A percentile compares a stretch with the other conserved stretches of the same genome.
Conservation (phyloP, 2,797 vertebrate genomes). For the Danio tinwini region DNA sequence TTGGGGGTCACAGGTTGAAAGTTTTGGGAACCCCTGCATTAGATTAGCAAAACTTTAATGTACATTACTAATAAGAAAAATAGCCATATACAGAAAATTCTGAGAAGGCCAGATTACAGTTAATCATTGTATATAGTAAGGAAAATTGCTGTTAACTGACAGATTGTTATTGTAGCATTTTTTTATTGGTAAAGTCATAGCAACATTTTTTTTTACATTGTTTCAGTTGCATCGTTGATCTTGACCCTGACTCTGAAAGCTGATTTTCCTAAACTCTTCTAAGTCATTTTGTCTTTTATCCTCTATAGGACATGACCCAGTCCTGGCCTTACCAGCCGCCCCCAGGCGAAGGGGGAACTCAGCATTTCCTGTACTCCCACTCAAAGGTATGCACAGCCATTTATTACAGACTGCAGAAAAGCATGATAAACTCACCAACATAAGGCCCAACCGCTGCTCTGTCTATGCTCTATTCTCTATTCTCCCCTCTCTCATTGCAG, state of each 20-base stretch:
- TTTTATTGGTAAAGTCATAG: too few relatives aligned
- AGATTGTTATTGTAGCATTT: too few relatives aligned
- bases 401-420: slow-evolving; percentile 27
- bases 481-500: not conserved
- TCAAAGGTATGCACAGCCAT: slow-evolving; percentile 80
- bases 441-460: not conserved
- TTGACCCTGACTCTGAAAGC: not conserved
- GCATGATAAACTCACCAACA: not conserved
- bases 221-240: too few relatives aligned
- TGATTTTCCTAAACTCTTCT: slow-evolving; percentile 44
- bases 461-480: slow-evolving; percentile 7
- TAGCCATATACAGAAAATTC: too few relatives aligned
- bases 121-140: too few relatives aligned
- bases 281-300: slow-evolving; percentile 61
- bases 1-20: too few relatives aligned
- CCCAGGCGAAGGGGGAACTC: slow-evolving; percentile 84
- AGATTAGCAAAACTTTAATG: too few relatives aligned
- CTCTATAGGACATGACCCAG: slow-evolving; percentile 92
- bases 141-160: too few relatives aligned
- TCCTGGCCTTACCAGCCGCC: slow-evolving; percentile 89
- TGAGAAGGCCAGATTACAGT: too few relatives aligned
- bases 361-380: slow-evolving; percentile 83
- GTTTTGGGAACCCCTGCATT: too few relatives aligned
- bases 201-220: too few relatives aligned
- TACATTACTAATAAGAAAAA: too few relatives aligned